Evolutionary conservation across 2,888 invertebrate species (phyloP).

Genomic region (Globia sparganii): DNA sequence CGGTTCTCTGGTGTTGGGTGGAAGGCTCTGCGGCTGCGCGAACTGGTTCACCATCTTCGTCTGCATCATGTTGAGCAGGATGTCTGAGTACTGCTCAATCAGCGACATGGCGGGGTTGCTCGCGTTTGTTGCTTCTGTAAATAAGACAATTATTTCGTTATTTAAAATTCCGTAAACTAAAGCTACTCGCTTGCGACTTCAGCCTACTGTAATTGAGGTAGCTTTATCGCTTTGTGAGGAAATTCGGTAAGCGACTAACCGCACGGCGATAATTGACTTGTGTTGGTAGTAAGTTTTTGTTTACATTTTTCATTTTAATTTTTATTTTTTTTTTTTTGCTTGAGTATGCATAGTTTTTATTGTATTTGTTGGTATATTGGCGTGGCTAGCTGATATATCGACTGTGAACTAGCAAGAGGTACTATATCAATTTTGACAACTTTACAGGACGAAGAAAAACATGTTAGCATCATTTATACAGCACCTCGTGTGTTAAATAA

Average conservation of each 20-base stretch:
- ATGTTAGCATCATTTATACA: too few species aligned
- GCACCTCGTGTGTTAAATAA: too few species aligned
- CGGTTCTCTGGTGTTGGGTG: constrained; percentile 78
- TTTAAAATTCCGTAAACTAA: background rate
- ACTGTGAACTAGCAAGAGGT: too few species aligned
- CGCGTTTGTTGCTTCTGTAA: constrained; percentile 78
- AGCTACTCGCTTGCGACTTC: background rate
- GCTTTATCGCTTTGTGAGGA: too few species aligned
- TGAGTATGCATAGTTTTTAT: too few species aligned
- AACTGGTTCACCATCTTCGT: constrained; percentile 87
- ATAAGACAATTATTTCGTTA: background rate
- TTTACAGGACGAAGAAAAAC: too few species aligned
- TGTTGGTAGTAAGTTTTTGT: too few species aligned
- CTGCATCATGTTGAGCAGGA: constrained; percentile 90
- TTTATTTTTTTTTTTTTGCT: too few species aligned
- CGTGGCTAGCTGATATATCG: too few species aligned
- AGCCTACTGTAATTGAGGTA: background rate
- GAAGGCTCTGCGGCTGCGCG: constrained; percentile 82
- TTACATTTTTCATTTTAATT: too few species aligned
- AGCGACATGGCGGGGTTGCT: constrained; percentile 87
- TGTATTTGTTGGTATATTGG: too few species aligned
- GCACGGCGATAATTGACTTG: background rate
- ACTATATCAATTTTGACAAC: too few species aligned
- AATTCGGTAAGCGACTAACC: background rate
- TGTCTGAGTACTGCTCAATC: constrained; percentile 92